Base-by-base conservation (phyloP, 2,888 invertebrate species). In the Metacarcinus magister region DNA sequence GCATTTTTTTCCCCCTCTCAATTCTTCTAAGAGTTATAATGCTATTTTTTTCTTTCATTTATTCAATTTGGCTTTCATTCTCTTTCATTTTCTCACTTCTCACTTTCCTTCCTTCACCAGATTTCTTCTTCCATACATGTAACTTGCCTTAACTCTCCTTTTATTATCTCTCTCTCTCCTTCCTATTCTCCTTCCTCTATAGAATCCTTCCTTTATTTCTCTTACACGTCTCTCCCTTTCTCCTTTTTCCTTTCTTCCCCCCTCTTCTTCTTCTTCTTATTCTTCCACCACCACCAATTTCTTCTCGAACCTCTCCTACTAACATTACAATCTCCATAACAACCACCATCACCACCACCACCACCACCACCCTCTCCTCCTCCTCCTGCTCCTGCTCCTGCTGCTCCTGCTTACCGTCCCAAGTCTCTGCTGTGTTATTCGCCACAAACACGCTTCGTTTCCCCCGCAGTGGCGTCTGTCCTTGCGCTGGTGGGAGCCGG, bases 341-440 rank as follows among this genome's bases (percentile, higher is more conserved):
- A 48, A 48, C 39, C 46, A 10, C 23, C n/a, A 16, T 0, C 32
- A 19, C 43, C 93, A 16, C 60, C n/a, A 43, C 39, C 43, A 2
- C 23, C 10, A 13, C 4, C 67, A 16, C 13, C 93, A 4, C n/a
- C n/a, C 75, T 43, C 48, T 28, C 60, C 23, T 60, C 60, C n/a
- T 67, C 67, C n/a, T 67, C 39, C 5, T 39, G 4, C 44, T n/a
- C 43, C 44, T 67, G n/a, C 75, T 60, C 67, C 75, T 82, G 8
- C 32, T 82, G 13, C 82, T 32, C 82, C 82, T 82, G 82, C 82
- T 82, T 82, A 82, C 82, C 32, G 13, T 93, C 67, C 75, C 39
- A 43, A 28, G n/a, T 60, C 67, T 10, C 67, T 10, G 32, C 67
- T n/a, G 28, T 67, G 28, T 32, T 93, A 54, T 23, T 75, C n/a